Base-by-base conservation (phyloP, 2,888 invertebrate genomes). In the Nephrocerus scutellatus region DNA sequence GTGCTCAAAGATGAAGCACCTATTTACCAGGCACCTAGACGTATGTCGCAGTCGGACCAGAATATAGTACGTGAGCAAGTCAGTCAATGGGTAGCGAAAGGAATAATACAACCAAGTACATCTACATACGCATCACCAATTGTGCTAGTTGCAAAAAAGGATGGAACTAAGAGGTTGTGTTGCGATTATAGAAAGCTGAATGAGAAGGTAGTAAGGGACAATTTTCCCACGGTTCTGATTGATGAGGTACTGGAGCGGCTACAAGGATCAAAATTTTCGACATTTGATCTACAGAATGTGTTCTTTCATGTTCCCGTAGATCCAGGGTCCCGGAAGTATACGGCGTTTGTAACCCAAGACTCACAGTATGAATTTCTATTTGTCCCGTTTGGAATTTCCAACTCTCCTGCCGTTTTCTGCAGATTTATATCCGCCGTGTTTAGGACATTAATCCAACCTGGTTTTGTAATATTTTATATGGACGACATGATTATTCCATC, bases 351-450 rank as follows among this genome's bases (percentile, higher is more conserved):
- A 1, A 63, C 59, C 5, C 62, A 50, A 8, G 49, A 50, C 39
- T 62, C 60, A 3, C 64, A 60, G 26, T 67, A 47, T 47, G 63
- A 68, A 44, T 68, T 66, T 44, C 21, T 55, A 9, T 54, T 46
- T 43, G 54, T 54, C 25, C 64, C 65, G 0, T 50, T 49, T 21
- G 41, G 45, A 1, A 39, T 39, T 68, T 67, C 51, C 63, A 64
- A 8, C 32, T 52, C 50, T 9, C 66, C 66, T 9, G 46, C 54
- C 8, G 50, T 56, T 12, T 63, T 66, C 32, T 56, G 49, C 12
- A 33, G 62, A 19, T 39, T 14, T 19, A 39, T 39, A 10, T 24
- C 12, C n/a, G 23, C 26, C 2, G 21, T 43, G 5, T 43, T 30
- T 15, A 19, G 20, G 9, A 18, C 9, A 9, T 29, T 40, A 26